Percentiles rank a stretch among this genome's conserved stretches.
Evolutionary conservation across 2,888 invertebrate species (phyloP).

Genomic region (Rotaria sp.): DNA sequence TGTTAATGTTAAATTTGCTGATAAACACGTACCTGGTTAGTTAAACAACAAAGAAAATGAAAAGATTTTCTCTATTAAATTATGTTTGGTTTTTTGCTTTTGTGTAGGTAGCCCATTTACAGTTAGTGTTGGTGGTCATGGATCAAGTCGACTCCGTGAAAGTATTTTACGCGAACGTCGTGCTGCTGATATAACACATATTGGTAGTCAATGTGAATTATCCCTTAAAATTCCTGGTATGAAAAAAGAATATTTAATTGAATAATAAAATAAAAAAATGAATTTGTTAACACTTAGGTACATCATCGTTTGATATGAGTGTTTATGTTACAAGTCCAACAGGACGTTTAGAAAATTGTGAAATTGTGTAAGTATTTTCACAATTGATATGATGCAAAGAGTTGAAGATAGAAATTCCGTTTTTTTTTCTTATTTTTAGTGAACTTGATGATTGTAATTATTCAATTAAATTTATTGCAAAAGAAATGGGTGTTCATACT

Average conservation of each 20-base stretch:
- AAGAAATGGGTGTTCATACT: constrained; percentile 90
- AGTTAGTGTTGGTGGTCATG: constrained; percentile 85
- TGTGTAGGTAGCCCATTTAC: constrained; percentile 56
- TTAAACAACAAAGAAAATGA: constrained; percentile 39
- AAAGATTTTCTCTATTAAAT: too few species aligned
- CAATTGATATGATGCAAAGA: not conserved
- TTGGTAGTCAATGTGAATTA: constrained; percentile 41
- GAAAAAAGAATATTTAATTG: not conserved
- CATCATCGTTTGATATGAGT: constrained; percentile 82
- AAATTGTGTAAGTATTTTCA: constrained; percentile 60
- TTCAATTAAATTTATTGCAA: constrained; percentile 57
- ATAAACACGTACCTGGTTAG: constrained; percentile 80
- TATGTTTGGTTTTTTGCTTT: too few species aligned
- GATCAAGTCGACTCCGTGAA: constrained; percentile 69
- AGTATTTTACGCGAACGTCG: constrained; percentile 67
- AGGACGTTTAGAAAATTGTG: constrained; percentile 84
- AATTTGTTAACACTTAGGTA: constrained; percentile 57
- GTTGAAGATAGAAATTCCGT: not conserved
- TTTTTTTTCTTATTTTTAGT: constrained; percentile 66
- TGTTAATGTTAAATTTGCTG: constrained; percentile 84
- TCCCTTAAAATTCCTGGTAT: constrained; percentile 38
- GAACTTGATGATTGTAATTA: constrained; percentile 53
- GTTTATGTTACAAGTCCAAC: constrained; percentile 89
- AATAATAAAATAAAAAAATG: not conserved
- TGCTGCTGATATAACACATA: constrained; percentile 37